Base-by-base conservation (phyloP, 2,888 invertebrate species). In the Siphonodentalium dalli region DNA sequence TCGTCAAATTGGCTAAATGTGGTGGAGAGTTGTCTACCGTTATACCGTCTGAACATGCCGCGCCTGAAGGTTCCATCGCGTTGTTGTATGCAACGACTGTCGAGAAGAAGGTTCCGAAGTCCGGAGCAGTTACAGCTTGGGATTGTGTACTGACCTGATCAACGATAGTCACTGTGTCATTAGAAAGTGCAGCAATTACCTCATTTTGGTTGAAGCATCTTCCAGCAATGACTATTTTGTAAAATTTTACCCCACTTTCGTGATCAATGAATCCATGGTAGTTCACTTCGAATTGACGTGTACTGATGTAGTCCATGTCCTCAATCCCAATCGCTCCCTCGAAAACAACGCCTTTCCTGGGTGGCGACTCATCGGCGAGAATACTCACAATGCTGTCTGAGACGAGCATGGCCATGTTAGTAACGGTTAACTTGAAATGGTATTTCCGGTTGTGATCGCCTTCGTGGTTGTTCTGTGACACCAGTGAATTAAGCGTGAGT, bases 11-110 rank as follows among this genome's bases (percentile, higher is more conserved):
- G 5, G 9, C 26, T 7, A 68, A 21, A 13, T n/a, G 5, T 13
- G 62, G 63, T 13, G 53, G 43, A n/a, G 61, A 56, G 8, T 28
- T 42, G 53, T 64, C 66, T 15, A 55, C 54, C 4, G 43, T 51
- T 15, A 73, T 55, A 5, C 72, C 72, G 42, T 71, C 67, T 20
- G 71, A 69, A 57, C 71, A 73, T 11, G 54, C 66, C 9, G 59
- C 46, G 5, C 33, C 26, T 3, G 71, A 72, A 4, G 69, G 63
- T 11, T 45, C 60, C 55, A 68, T 44, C 6, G 71, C 72, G 41
- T 63, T 56, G 48, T 72, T 72, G 39, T 60, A 66, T 9, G 72
- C 71, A n/a, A 72, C 52, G 21, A 72, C 63, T 2, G 68, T 62
- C 9, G 54, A 42, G 40, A 52, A 60, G 29, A 58, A 65, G 21